These are phyloP conservation scores for Acipenser oxyrinchus DNA, from an alignment of 2,797 vertebrate genomes.

Conservation along the genomic window DNA sequence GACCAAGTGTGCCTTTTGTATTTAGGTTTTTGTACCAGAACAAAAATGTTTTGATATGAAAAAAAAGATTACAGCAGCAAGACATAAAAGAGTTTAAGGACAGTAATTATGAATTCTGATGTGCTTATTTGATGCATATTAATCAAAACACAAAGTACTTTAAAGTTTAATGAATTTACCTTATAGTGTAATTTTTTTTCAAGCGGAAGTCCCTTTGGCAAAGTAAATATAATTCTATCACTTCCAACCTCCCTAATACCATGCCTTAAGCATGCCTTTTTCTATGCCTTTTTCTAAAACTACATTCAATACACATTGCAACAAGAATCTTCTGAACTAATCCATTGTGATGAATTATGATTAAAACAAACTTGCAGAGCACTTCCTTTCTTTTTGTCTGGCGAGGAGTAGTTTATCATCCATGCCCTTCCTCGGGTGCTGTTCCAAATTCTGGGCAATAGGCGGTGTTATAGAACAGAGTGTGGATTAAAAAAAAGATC, in stretches of 20 bases:
- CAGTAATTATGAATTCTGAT: constrained; percentile 1
- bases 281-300: neutral
- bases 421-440: neutral
- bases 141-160: constrained; percentile 8
- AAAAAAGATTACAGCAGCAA: neutral
- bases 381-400: neutral
- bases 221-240: constrained; percentile 6
- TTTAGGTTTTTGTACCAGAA: constrained; percentile 19
- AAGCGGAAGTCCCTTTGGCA: neutral
- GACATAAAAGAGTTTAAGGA: neutral
- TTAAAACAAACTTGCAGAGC: neutral
- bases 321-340: constrained; percentile 2
- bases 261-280: neutral
- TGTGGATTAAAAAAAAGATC: neutral
- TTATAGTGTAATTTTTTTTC: constrained; percentile 2
- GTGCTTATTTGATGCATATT: neutral
- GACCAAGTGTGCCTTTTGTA: no score
- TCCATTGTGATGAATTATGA: neutral
- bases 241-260: neutral
- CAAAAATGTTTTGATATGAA: neutral
- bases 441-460: constrained; percentile 6
- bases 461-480: neutral
- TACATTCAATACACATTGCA: constrained; percentile 1
- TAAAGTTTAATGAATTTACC: constrained; percentile 9
- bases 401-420: neutral